Evolutionary conservation across 2,888 invertebrate species (phyloP), one percentile per base, ranked within the genome.

Genomic region (Ophraella communa): DNA sequence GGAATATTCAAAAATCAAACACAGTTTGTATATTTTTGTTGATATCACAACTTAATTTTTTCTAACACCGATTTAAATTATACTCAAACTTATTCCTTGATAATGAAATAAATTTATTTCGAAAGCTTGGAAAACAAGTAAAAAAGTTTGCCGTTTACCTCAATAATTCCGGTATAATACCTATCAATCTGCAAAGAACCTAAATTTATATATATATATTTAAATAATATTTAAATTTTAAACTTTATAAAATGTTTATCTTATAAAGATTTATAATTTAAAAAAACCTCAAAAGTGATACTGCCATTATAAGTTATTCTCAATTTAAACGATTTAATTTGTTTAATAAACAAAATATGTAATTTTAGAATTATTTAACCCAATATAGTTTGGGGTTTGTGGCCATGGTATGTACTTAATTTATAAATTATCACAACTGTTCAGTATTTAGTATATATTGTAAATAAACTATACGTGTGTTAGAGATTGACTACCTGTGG

Each of bases 371-470:
- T 60, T 45, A 65, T 67, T 67, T 64, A 57, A 68, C 51, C 59
- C 49, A 24, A 56, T 47, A 39, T 59, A 68, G 54, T 67, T 68
- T 62, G 60, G 61, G 64, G 57, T 64, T 64, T 72, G 78, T 77
- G 77, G 78, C 78, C 79, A 78, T 78, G 64, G 65, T 75, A 73
- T 74, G 75, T 73, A 74, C 70, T 58, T 70, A 72, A 70, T 73
- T 74, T 71, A 62, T 69, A 71, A 70, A 74, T 70, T 72, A 74
- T 72, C 72, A 71, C 71, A 72, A 73, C 72, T 66, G 69, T 78
- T 77, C 78, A 78, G 79, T 79, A 78, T 78, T 78, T 74, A 71
- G 51, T 62, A 56, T 70, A 73, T 71, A 71, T 74, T 76, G 74
- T 75, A 76, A 66, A 76, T 74, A 76, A 63, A 73, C 71, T 68